Conservation (phyloP, 2,797 vertebrate genomes). For the Lophotriccus pileatus region DNA sequence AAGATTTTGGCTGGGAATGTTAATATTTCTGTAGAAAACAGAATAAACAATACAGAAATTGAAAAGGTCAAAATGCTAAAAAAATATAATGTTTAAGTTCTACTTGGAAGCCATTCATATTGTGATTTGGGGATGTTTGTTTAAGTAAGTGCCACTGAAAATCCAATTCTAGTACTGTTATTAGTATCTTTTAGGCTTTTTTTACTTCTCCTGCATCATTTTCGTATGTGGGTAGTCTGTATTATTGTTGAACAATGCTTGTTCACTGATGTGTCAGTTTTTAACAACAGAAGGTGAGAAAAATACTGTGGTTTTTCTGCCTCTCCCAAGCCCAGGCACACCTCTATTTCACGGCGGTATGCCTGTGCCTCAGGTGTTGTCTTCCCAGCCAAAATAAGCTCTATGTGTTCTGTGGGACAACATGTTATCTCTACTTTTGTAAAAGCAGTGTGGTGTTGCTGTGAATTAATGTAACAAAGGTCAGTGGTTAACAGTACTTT, state of each 20-base stretch:
- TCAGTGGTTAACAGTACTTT: neutral
- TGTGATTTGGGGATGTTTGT: neutral
- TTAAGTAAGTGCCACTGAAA: neutral
- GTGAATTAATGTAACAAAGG: neutral
- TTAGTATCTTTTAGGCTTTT: neutral
- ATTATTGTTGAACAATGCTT: neutral
- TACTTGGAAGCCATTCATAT: neutral
- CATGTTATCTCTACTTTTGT: neutral
- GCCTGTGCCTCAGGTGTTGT: neutral
- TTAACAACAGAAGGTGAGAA: neutral
- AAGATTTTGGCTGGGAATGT: neutral
- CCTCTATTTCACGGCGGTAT: neutral
- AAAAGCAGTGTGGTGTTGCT: neutral
- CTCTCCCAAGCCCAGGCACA: neutral
- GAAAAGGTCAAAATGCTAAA: neutral
- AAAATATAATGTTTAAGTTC: neutral
- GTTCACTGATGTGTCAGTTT: neutral
- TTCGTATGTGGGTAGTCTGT: neutral
- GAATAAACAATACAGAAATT: neutral
- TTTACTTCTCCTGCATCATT: neutral
- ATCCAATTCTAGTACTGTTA: neutral
- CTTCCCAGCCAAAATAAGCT: neutral
- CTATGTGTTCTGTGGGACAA: neutral
- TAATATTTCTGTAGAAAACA: neutral
- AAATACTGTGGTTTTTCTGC: neutral